Percentiles rank a stretch among this genome's conserved stretches.
phyloP scores from a whole-genome alignment of 2,888 invertebrate species.

The Diaphora mendica region DNA sequence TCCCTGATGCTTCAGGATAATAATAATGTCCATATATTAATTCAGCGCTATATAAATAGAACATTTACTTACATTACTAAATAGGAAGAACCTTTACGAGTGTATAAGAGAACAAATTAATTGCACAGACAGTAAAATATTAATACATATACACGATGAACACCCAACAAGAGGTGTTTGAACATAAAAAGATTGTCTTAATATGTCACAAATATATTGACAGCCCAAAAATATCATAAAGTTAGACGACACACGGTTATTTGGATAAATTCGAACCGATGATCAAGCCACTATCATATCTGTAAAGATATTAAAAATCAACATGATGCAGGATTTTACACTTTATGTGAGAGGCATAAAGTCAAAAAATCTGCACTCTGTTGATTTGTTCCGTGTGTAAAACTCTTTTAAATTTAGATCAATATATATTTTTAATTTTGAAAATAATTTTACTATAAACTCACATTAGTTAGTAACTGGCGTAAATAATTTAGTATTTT shows the following conservation, averaged over 20 bases:
- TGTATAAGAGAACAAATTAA: constrained; percentile 78
- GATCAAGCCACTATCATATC: background rate
- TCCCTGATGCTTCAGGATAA: constrained; percentile 64
- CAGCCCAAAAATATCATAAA: constrained; percentile 7
- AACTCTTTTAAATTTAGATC: constrained; percentile 1
- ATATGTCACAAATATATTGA: constrained; percentile 23
- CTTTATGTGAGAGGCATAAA: background rate
- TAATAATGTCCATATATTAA: constrained; percentile 70
- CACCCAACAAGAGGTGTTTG: constrained; percentile 44
- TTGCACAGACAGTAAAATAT: constrained; percentile 80
- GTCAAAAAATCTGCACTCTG: background rate
- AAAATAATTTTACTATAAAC: background rate
- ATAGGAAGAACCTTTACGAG: constrained; percentile 80
- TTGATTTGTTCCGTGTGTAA: background rate
- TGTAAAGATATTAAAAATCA: background rate
- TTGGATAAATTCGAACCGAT: background rate
- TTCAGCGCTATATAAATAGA: constrained; percentile 80
- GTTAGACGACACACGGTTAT: constrained; percentile 2
- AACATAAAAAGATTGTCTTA: constrained; percentile 30
- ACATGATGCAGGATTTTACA: background rate
- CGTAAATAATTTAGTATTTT: background rate
- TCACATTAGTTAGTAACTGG: background rate
- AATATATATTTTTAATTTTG: background rate
- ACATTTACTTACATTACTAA: constrained; percentile 76
- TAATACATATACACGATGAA: constrained; percentile 65